These are phyloP conservation scores for Microtus richardsoni DNA, from an alignment of 2,113 vertebrate species.

Conservation along the genomic window DNA sequence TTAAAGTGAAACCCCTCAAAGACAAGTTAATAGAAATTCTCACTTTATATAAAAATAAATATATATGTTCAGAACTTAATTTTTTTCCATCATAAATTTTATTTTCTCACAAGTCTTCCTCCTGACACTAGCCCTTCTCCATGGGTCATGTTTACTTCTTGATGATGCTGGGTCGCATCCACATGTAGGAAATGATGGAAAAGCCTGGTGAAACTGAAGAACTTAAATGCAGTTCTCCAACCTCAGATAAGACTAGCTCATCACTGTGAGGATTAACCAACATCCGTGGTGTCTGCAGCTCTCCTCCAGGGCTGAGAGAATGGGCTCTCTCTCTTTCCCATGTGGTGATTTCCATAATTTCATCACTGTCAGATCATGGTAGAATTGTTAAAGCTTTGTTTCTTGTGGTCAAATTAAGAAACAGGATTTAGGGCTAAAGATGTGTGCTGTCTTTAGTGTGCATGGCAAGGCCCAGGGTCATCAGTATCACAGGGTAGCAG, in stretches of 20 bases:
- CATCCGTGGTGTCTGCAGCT: not conserved
- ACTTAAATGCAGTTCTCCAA: not conserved
- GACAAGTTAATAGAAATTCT: not conserved
- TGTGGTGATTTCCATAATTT: not conserved
- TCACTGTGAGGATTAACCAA: not conserved
- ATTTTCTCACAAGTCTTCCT: not conserved
- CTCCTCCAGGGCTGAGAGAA: not conserved
- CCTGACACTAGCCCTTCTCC: not conserved
- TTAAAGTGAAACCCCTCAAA: not conserved
- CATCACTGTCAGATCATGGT: not conserved
- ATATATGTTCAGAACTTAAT: not conserved
- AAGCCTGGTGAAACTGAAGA: not conserved
- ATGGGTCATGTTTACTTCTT: not conserved
- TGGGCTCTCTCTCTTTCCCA: not conserved
- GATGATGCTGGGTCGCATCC: not conserved
- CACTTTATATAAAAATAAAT: not conserved
- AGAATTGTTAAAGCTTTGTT: not conserved
- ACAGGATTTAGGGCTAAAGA: too few species aligned
- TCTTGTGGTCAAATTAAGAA: not conserved
- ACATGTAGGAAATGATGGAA: not conserved
- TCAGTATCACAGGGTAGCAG: not conserved
- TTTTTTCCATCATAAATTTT: not conserved
- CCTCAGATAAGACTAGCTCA: not conserved
- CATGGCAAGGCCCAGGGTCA: not conserved
- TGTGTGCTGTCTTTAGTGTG: not conserved